phyloP scores from a whole-genome alignment of 1,140 invertebrate genomes.

The Ctenoplectra terminalis region DNA sequence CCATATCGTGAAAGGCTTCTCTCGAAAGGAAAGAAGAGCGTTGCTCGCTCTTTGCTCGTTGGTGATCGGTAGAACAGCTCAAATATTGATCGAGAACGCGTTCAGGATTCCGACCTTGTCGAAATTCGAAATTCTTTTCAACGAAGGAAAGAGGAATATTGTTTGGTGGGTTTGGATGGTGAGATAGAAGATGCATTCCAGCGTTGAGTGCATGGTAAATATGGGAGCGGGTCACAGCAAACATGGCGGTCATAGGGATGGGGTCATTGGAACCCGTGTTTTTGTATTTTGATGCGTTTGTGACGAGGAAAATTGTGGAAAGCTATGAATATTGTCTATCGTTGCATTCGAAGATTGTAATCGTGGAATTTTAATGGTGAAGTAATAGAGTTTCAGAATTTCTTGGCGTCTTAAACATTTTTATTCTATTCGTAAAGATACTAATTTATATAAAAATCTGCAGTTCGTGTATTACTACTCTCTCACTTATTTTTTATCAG shows the following conservation, averaged over 20 bases:
- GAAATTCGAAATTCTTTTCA: background rate
- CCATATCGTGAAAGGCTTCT: background rate
- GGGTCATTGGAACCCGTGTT: background rate
- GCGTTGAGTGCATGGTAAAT: conserved; percentile 33
- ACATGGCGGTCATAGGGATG: background rate
- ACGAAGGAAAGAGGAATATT: background rate
- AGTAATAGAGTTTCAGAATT: too few species aligned
- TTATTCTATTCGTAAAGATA: too few species aligned
- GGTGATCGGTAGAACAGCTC: background rate
- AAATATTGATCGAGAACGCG: conserved; percentile 32
- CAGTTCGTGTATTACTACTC: too few species aligned
- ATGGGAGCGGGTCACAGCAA: conserved; percentile 13
- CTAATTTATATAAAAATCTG: too few species aligned
- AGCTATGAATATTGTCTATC: too few species aligned
- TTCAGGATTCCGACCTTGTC: background rate
- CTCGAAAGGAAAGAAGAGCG: background rate
- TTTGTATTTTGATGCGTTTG: background rate
- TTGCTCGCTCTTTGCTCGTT: background rate
- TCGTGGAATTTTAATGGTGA: too few species aligned
- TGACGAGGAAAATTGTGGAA: too few species aligned
- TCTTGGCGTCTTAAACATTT: too few species aligned
- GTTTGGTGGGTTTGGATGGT: background rate
- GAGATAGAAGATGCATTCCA: background rate
- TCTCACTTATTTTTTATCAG: too few species aligned
- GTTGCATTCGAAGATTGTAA: too few species aligned